Evolutionary conservation across 2,888 invertebrate genomes (phyloP).

Genomic region (Agonopterix alstromeriana): DNA sequence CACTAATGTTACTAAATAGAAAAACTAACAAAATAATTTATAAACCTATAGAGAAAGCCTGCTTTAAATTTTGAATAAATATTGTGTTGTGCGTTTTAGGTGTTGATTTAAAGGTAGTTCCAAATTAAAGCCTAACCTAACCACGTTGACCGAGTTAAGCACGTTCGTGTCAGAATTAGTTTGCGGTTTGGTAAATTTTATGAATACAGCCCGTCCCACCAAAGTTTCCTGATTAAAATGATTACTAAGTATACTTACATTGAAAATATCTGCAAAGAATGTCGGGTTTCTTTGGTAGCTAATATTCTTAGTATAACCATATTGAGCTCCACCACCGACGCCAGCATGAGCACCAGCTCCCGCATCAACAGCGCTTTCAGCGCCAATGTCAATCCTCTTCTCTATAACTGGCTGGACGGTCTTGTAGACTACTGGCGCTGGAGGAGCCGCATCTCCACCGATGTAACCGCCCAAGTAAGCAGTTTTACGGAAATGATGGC

Average conservation of each 20-base stretch:
- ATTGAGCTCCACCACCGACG: constrained; percentile 26
- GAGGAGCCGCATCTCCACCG: constrained; percentile 27
- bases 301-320: constrained; percentile 41
- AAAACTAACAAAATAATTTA: no score
- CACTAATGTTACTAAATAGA: no score
- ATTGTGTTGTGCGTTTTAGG: no score
- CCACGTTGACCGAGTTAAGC: no score
- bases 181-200: no score
- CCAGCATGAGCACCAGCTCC: constrained; percentile 18
- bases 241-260: constrained; percentile 58
- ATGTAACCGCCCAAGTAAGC: constrained; percentile 50
- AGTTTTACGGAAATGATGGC: constrained; percentile 44
- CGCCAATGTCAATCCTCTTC: constrained; percentile 49
- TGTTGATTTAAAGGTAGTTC: no score
- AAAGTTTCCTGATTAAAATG: no score
- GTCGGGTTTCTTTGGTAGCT: constrained; percentile 47
- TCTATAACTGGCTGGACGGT: constrained; percentile 28
- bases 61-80: no score
- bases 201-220: no score
- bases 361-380: constrained; percentile 28
- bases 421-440: constrained; percentile 15
- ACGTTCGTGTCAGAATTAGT: no score
- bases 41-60: no score
- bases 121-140: no score
- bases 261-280: constrained; percentile 79